phyloP scores from a whole-genome alignment of 2,113 vertebrate genomes.

The Eulacestoma nigropectus region DNA sequence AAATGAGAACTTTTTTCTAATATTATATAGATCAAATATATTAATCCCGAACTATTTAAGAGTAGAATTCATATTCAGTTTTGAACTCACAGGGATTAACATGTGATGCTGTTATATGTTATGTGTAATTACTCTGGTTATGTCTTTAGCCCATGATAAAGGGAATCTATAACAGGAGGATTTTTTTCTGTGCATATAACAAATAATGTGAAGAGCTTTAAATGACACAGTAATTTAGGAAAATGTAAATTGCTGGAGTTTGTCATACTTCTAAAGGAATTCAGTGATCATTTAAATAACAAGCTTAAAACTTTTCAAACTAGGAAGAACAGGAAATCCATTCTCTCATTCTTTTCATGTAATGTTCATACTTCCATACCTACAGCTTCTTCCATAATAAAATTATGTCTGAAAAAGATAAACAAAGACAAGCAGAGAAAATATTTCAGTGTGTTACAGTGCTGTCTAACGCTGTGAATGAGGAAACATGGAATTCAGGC shows the following conservation, averaged over 20 bases:
- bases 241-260: constrained; percentile 6
- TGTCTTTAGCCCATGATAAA: background rate
- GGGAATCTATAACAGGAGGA: background rate
- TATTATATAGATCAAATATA: background rate
- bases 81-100: background rate
- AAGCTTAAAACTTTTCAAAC: background rate
- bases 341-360: background rate
- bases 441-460: background rate
- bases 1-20: background rate
- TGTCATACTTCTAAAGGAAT: background rate
- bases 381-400: background rate
- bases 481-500: background rate
- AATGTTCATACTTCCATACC: background rate
- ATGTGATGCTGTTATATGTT: background rate
- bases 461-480: background rate
- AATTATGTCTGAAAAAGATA: background rate
- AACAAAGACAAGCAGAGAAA: background rate
- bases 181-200: background rate
- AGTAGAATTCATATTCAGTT: background rate
- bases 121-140: constrained; percentile 28
- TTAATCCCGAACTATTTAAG: constrained; percentile 5
- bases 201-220: background rate
- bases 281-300: background rate
- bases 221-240: background rate
- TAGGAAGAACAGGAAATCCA: background rate